phyloP scores from a whole-genome alignment of 2,888 invertebrate species.

The Stenodera caucasica region DNA sequence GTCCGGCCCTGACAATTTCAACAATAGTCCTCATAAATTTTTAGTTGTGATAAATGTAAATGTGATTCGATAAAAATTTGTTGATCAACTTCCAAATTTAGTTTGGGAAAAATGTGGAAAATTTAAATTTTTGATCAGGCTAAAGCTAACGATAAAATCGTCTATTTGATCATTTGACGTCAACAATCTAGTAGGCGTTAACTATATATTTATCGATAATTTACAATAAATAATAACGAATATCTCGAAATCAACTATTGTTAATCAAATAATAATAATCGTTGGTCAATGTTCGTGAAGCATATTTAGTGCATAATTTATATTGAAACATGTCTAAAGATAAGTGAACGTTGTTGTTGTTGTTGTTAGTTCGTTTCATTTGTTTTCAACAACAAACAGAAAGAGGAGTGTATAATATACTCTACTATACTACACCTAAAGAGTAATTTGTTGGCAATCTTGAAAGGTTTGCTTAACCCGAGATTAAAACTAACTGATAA shows the following conservation, averaged over 20 bases:
- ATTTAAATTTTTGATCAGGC: neutral
- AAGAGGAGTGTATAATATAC: slow-evolving; percentile 37
- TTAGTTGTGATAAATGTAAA: neutral
- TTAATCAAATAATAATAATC: slow-evolving; percentile 3
- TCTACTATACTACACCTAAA: slow-evolving; percentile 23
- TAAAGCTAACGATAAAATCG: neutral
- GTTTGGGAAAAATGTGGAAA: neutral
- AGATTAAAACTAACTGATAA: slow-evolving; percentile 60
- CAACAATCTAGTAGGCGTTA: neutral
- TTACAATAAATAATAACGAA: neutral
- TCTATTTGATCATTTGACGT: neutral
- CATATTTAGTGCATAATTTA: slow-evolving; percentile 39
- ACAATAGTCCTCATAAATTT: too few relatives aligned
- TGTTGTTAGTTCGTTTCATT: slow-evolving; percentile 9
- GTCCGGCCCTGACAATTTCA: too few relatives aligned
- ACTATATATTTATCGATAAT: neutral
- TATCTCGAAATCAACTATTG: slow-evolving; percentile 4
- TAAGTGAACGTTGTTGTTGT: slow-evolving; percentile 21
- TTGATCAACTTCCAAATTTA: neutral
- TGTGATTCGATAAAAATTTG: too few relatives aligned
- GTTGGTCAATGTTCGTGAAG: slow-evolving; percentile 30
- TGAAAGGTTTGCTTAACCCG: slow-evolving; percentile 60
- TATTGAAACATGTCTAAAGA: slow-evolving; percentile 33
- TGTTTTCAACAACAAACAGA: neutral
- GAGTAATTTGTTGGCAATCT: slow-evolving; percentile 57